These are phyloP conservation scores for Fulica atra DNA, from an alignment of 2,113 vertebrate genomes.

Conservation along the genomic window DNA sequence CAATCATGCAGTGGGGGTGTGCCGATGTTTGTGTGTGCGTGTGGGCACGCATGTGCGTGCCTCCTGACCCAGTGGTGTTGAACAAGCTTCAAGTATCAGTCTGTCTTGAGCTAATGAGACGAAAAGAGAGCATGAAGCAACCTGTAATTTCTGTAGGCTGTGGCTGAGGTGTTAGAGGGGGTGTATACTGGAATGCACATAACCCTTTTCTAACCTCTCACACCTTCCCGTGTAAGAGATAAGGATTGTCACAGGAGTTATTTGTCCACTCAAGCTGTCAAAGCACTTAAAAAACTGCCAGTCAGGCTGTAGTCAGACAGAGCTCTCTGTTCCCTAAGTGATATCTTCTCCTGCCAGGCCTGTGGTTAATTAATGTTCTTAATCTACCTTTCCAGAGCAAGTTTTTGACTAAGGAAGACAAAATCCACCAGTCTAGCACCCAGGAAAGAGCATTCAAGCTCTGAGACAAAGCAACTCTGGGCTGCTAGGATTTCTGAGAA, in stretches of 20 bases:
- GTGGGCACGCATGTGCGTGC: background rate
- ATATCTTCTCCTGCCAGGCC: background rate
- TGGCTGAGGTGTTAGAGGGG: background rate
- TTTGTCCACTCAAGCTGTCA: constrained; percentile 16
- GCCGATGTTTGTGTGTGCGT: background rate
- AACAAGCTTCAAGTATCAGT: background rate
- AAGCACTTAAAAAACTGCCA: background rate
- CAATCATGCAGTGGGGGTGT: background rate
- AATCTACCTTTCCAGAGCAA: background rate
- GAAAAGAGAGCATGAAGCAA: constrained; percentile 9
- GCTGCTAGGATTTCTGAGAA: background rate
- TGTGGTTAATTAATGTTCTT: background rate
- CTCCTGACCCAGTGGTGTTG: background rate
- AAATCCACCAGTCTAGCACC: background rate
- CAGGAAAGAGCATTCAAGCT: background rate
- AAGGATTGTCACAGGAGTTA: constrained; percentile 19
- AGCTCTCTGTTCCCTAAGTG: background rate
- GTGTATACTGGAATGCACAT: constrained; percentile 33
- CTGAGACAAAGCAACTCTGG: background rate
- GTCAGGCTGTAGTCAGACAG: background rate
- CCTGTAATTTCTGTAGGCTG: constrained; percentile 26
- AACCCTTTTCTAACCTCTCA: constrained; percentile 40
- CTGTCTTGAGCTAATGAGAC: constrained; percentile 4
- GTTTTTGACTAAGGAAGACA: background rate
- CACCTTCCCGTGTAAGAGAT: background rate